A percentile compares a stretch with the other conserved stretches of the same genome.
phyloP scores from a whole-genome alignment of 37 sponge, comb jelly and placozoan species.

The Oopsacas minuta region DNA sequence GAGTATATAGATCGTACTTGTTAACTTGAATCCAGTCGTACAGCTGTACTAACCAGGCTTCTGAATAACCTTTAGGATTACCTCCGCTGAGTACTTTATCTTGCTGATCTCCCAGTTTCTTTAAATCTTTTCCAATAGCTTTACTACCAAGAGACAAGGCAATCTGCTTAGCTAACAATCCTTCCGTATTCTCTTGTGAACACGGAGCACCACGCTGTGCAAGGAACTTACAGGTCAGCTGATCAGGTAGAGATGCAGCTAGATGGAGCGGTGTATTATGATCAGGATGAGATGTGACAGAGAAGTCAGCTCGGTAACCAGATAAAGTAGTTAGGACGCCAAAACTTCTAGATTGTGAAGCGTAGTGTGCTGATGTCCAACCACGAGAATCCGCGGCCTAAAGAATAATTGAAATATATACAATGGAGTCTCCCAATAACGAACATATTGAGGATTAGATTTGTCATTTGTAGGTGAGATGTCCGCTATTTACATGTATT shows the following conservation, averaged over 20 bases:
- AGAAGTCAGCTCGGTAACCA: constrained; percentile 69
- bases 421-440: neutral
- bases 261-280: constrained; percentile 59
- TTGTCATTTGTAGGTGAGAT: too few species aligned
- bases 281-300: neutral
- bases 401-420: neutral
- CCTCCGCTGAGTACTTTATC: constrained; percentile 56
- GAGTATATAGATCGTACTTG: constrained; percentile 21
- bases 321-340: constrained; percentile 59
- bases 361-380: constrained; percentile 10
- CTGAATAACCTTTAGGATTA: constrained; percentile 70
- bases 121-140: constrained; percentile 68
- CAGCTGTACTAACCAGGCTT: constrained; percentile 62
- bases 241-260: constrained; percentile 29
- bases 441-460: neutral
- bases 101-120: constrained; percentile 53
- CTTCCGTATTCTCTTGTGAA: constrained; percentile 22
- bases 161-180: constrained; percentile 55
- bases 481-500: too few species aligned
- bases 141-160: constrained; percentile 60
- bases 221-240: constrained; percentile 45
- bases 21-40: constrained; percentile 62
- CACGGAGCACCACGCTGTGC: constrained; percentile 56
- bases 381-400: neutral
- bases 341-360: constrained; percentile 53